phyloP scores from a whole-genome alignment of 2,113 vertebrate species.

The Aplodontia rufa region DNA sequence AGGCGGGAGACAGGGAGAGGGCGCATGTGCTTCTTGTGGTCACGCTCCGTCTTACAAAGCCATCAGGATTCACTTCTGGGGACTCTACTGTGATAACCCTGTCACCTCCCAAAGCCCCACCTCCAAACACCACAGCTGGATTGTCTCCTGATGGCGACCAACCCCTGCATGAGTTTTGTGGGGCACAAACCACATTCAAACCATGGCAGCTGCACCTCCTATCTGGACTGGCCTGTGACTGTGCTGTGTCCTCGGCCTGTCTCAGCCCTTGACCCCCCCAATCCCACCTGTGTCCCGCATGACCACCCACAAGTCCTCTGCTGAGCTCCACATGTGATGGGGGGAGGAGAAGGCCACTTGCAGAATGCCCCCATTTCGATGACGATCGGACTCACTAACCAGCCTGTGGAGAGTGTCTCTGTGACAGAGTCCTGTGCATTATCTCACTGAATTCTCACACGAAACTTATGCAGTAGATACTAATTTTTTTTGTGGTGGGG shows the following conservation, averaged over 20 bases:
- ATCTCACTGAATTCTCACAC: background rate
- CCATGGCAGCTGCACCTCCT: background rate
- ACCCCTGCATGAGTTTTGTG: background rate
- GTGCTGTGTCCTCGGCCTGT: background rate
- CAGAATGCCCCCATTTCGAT: background rate
- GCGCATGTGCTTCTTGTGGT: no score
- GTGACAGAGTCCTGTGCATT: background rate
- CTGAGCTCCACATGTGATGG: background rate
- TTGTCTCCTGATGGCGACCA: background rate
- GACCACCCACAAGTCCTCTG: background rate
- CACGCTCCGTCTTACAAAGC: background rate
- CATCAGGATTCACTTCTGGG: background rate
- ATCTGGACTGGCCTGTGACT: background rate
- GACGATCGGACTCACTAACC: background rate
- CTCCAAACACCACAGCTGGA: background rate
- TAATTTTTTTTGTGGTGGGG: no score
- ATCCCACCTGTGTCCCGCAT: background rate
- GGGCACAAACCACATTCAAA: no score
- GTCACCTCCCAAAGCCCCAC: background rate
- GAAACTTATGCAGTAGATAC: background rate
- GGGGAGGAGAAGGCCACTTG: background rate
- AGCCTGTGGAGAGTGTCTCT: background rate
- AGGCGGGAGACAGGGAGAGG: background rate
- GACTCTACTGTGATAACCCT: background rate
- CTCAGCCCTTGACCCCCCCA: background rate